Evolutionary conservation across 2,888 invertebrate species (phyloP), one percentile per base, ranked within the genome.

Genomic region (Deilephila elpenor): DNA sequence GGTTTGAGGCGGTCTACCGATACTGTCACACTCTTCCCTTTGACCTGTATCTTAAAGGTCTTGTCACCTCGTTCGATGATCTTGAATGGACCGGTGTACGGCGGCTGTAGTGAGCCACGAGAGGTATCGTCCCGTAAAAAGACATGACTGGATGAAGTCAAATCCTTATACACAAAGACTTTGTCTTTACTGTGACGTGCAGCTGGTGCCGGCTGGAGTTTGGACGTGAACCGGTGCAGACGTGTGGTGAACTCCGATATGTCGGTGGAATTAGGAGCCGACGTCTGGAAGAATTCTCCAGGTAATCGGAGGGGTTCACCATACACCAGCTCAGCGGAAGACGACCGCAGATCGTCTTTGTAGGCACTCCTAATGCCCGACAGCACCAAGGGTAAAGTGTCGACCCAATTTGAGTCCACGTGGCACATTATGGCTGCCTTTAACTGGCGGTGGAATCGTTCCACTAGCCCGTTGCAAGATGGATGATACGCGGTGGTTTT

Each of bases 401-500:
- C 74, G 0, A 60, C 71, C 75, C 75, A 77, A 6, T 71, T 74
- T 2, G 34, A 14, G 56, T 72, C 20, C 2, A 73, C 64, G 44
- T 77, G 77, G 32, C 77, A 78, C 20, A 60, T 60, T 4, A 78
- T 76, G 5, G 77, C 76, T 0, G 74, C 72, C 37, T 79, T 80
- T 1, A 78, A 72, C 19, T 77, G 75, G 3, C 79, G 25, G 62
- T 80, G 77, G 11, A 76, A 74, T 7, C 79, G 61, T 59, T 80
- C 80, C 8, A 80, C 72, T 20, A 78, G 44, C 0, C 77, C 77
- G 25, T 80, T 77, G 1, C 71, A 71, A n/a, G 70, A 51, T 0
- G 78, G 79, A 8, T 78, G 78, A 56, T 78, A 80, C 0, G 79
- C 76, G 0, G 78, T 78, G 0, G 78, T 78, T 1, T 73, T 44